Base-by-base conservation (phyloP, 2,888 invertebrate species). In the Scelioninae gen. 2 region DNA sequence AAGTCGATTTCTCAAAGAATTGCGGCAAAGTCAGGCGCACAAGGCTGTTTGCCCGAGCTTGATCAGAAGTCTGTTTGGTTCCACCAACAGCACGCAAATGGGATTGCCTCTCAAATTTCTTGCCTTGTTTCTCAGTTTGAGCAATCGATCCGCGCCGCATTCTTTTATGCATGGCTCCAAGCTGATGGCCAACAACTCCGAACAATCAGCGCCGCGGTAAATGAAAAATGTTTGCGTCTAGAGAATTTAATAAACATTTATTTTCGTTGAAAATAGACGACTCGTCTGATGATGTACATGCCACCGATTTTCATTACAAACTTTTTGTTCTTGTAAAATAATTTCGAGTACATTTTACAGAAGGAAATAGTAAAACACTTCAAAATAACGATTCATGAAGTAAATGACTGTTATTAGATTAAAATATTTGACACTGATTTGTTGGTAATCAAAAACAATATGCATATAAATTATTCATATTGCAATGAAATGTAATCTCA, bases 51-150 rank as follows among this genome's bases (percentile, higher is more conserved):
- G 58, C 37, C 33, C 33, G 25, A 37, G 63, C 50, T 63, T 68
- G 67, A 67, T 67, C 65, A 50, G 55, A 57, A 55, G 55, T 52
- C 46, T 37, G 48, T 65, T 65, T 41, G 48, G 48, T 50, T 73
- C 31, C 41, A 55, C 33, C 28, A 46, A 31, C 68, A 64, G 74
- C 75, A 78, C 75, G 78, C 78, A 83, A 83, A 82, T 83, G 80
- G 80, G 78, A 82, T 83, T 81, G 80, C 79, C 76, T 81, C 78
- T 80, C 70, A 75, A 80, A 82, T 82, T 81, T 79, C 77, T 60
- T 63, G 19, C 45, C 52, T 57, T 46, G 55, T 73, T 67, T 55
- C 55, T 50, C 43, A 25, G 50, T 50, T 73, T 68, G 70, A 77
- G 76, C 73, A 74, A 76, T 75, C 76, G 73, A 73, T 76, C 72